A percentile compares a stretch with the other conserved stretches of the same genome.
Evolutionary conservation across 2,797 vertebrate species (phyloP).

Genomic region (Hyperoplus lanceolatus): DNA sequence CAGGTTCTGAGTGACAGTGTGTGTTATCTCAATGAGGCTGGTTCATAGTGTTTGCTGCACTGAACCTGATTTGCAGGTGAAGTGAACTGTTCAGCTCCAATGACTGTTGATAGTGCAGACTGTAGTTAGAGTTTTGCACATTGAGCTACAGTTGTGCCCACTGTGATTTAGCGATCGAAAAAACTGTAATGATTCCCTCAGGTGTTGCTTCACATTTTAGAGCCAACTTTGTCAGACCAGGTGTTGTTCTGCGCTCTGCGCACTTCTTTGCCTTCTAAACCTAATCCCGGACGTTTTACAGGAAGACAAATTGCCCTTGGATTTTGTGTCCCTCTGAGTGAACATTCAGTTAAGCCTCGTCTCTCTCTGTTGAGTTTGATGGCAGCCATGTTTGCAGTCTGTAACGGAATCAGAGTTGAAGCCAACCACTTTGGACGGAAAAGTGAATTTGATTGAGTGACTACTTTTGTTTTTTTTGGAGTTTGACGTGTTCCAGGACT

Average conservation of each 20-base stretch:
- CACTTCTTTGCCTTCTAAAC: conserved; percentile 3
- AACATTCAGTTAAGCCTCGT: conserved; percentile 35
- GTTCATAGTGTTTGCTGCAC: no score
- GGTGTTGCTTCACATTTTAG: conserved; percentile 44
- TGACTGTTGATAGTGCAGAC: no score
- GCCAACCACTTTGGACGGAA: conserved; percentile 48
- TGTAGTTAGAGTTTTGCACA: no score
- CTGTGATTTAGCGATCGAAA: no score
- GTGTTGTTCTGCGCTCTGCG: conserved; percentile 46
- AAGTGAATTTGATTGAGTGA: conserved; percentile 49
- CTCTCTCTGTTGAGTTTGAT: conserved; percentile 18
- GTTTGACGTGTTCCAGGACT: conserved; percentile 28
- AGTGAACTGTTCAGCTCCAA: no score
- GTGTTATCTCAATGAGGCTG: no score
- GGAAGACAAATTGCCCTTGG: conserved; percentile 46
- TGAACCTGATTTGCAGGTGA: no score
- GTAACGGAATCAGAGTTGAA: conserved; percentile 28
- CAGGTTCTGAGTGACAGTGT: no score
- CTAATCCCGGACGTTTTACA: conserved; percentile 13
- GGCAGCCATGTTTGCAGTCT: conserved; percentile 50
- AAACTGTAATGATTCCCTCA: conserved; percentile 59
- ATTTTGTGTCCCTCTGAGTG: conserved; percentile 34
- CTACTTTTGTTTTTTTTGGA: conserved; percentile 28
- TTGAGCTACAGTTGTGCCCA: no score
- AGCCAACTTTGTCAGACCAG: conserved; percentile 51